phyloP scores from a whole-genome alignment of 1,140 invertebrate species.

The Wasmannia auropunctata region DNA sequence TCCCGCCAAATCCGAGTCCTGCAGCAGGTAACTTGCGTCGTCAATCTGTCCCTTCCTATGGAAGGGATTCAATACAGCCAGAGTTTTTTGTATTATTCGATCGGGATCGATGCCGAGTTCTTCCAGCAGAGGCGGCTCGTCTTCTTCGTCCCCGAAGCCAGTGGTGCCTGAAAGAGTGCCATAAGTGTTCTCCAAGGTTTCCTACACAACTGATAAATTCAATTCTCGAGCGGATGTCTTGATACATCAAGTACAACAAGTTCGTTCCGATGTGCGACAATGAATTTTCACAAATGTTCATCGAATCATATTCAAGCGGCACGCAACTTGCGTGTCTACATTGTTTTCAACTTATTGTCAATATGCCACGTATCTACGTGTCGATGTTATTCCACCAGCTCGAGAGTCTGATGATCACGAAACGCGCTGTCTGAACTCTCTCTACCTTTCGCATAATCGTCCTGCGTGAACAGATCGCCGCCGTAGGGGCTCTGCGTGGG shows the following conservation, averaged over 20 bases:
- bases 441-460: constrained; percentile 80
- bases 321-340: too few species aligned
- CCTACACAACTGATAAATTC: not conserved
- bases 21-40: constrained; percentile 91
- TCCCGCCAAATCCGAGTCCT: constrained; percentile 97
- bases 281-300: not conserved
- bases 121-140: constrained; percentile 94
- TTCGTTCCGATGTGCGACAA: not conserved
- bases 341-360: not conserved
- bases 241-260: not conserved
- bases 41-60: constrained; percentile 90
- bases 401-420: not conserved
- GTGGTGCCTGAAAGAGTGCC: constrained; percentile 51
- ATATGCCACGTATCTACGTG: not conserved
- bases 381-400: not conserved
- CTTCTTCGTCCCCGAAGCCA: constrained; percentile 81
- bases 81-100: constrained; percentile 95
- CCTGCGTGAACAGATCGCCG: constrained; percentile 73
- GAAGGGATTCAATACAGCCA: constrained; percentile 95
- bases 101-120: constrained; percentile 97
- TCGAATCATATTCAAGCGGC: not conserved
- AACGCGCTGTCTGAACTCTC: not conserved
- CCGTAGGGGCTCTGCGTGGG: constrained; percentile 76
- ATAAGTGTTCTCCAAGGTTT: not conserved
- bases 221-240: not conserved